These are phyloP conservation scores for Cranoglanis bouderius DNA, from an alignment of 2,113 vertebrate species.

Conservation along the genomic window DNA sequence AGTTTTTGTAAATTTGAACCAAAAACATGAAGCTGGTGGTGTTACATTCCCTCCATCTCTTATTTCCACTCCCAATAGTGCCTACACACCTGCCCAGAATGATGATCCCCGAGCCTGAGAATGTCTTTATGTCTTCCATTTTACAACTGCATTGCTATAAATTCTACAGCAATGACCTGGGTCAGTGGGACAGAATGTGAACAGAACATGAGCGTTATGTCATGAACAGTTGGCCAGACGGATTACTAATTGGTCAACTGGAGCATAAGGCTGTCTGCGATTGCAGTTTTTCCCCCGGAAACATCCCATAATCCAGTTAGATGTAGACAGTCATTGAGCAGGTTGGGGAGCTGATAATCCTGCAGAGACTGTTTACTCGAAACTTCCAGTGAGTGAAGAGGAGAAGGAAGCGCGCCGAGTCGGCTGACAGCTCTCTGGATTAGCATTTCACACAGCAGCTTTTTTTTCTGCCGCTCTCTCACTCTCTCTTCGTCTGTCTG, in stretches of 20 bases:
- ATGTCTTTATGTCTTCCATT: not conserved
- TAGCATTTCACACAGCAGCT: conserved; percentile 40
- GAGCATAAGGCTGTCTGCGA: conserved; percentile 46
- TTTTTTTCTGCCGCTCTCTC: not conserved
- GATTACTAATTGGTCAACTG: conserved; percentile 35
- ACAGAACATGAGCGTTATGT: not conserved
- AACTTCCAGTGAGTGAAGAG: not conserved
- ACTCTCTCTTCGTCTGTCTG: not conserved
- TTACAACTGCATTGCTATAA: not conserved
- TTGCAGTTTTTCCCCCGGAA: conserved; percentile 25
- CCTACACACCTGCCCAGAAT: not conserved
- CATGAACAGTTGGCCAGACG: conserved; percentile 21
- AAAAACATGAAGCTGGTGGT: not conserved
- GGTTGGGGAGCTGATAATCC: conserved; percentile 54
- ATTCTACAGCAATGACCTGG: conserved; percentile 2
- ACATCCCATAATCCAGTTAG: conserved; percentile 56
- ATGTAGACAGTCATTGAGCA: conserved; percentile 46
- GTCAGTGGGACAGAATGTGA: not conserved
- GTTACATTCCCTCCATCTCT: not conserved
- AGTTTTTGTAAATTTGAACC: not conserved
- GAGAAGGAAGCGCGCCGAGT: not conserved
- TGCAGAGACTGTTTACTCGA: conserved; percentile 48
- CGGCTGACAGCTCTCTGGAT: conserved; percentile 27
- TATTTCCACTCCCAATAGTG: not conserved
- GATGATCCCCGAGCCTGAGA: not conserved